Conservation (phyloP, 2,888 invertebrate species). For the Chymomyza procnemis region DNA sequence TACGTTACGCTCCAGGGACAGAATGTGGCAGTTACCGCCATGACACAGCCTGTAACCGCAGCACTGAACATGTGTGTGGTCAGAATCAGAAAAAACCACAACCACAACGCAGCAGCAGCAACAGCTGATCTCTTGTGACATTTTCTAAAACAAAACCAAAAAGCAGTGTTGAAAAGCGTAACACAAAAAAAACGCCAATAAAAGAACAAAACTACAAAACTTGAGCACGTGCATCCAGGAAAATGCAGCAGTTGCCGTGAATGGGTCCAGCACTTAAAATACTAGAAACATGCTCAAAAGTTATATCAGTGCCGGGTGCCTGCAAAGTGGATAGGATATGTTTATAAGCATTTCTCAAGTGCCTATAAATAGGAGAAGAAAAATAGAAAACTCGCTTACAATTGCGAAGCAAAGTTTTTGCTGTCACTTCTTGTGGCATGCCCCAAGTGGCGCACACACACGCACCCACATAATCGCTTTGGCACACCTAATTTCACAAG, state of each 20-base stretch:
- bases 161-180: background rate
- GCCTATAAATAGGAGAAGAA: too few relatives aligned
- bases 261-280: background rate
- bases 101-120: background rate
- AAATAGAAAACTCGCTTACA: background rate
- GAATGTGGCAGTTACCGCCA: background rate
- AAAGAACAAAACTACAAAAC: background rate
- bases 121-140: conserved; percentile 1
- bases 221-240: background rate
- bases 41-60: conserved; percentile 13
- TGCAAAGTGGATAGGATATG: background rate
- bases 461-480: conserved; percentile 3
- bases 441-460: conserved; percentile 2
- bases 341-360: background rate
- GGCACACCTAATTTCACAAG: conserved; percentile 23
- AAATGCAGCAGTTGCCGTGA: background rate
- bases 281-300: background rate
- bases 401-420: conserved; percentile 21
- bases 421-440: conserved; percentile 30
- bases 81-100: conserved; percentile 1
- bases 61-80: conserved; percentile 21
- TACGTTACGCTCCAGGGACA: background rate
- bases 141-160: background rate
- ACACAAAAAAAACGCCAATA: background rate
- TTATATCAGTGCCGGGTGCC: background rate